phyloP scores from a whole-genome alignment of 2,113 vertebrate genomes.

The Seriola quinqueradiata region DNA sequence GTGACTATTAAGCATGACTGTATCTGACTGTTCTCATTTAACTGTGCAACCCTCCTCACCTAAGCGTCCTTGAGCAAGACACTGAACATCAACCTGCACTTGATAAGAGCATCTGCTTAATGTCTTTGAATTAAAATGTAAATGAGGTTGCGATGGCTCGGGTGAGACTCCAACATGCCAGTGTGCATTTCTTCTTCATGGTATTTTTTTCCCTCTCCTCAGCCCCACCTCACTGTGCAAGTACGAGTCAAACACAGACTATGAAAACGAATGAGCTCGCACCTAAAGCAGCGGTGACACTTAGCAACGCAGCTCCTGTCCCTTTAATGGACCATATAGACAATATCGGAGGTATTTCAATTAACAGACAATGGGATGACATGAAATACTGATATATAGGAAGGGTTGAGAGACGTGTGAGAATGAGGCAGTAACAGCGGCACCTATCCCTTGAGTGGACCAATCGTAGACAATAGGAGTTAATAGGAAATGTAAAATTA shows the following conservation, averaged over 20 bases:
- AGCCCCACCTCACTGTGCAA: constrained; percentile 26
- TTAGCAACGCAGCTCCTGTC: constrained; percentile 62
- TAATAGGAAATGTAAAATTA: constrained; percentile 77
- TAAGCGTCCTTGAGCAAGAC: constrained; percentile 75
- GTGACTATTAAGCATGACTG: constrained; percentile 24
- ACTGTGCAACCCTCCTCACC: constrained; percentile 49
- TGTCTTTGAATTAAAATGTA: constrained; percentile 82
- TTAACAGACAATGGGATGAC: constrained; percentile 76
- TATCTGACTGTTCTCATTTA: constrained; percentile 18
- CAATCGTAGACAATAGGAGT: constrained; percentile 64
- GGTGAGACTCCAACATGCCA: constrained; percentile 57
- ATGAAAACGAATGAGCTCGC: constrained; percentile 72
- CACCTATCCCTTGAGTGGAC: constrained; percentile 66
- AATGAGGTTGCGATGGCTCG: constrained; percentile 74
- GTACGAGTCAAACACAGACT: constrained; percentile 64
- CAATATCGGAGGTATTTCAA: constrained; percentile 76
- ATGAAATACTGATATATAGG: constrained; percentile 68
- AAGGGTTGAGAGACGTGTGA: constrained; percentile 56
- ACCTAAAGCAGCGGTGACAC: constrained; percentile 64
- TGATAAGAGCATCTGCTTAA: constrained; percentile 79
- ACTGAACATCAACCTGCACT: constrained; percentile 57
- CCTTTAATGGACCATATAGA: constrained; percentile 77
- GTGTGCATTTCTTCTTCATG: constrained; percentile 54
- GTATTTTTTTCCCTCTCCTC: constrained; percentile 17
- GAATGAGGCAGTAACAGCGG: constrained; percentile 54